Percentiles rank a stretch among this genome's conserved stretches.
Evolutionary conservation across 2,797 vertebrate genomes (phyloP).

Genomic region (Labroides dimidiatus): DNA sequence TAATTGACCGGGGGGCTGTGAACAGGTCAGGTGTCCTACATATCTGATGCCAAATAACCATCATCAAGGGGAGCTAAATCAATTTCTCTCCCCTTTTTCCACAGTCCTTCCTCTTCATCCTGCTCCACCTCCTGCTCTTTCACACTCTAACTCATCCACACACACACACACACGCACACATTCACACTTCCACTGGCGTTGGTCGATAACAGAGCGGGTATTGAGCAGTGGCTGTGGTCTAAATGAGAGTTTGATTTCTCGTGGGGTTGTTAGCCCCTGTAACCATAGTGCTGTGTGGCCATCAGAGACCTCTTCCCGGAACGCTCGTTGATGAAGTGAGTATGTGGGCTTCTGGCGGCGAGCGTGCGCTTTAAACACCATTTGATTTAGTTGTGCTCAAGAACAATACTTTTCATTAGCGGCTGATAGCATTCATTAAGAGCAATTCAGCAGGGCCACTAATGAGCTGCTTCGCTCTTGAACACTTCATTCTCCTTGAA

Average conservation of each 20-base stretch:
- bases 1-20: slow-evolving; percentile 45
- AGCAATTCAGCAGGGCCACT: slow-evolving; percentile 49
- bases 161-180: slow-evolving; percentile 29
- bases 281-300: slow-evolving; percentile 58
- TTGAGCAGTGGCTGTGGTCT: slow-evolving; percentile 67
- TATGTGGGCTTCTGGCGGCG: slow-evolving; percentile 1
- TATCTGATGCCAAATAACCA: slow-evolving; percentile 51
- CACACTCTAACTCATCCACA: slow-evolving; percentile 22
- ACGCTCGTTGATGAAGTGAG: slow-evolving; percentile 52
- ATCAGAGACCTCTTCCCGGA: slow-evolving; percentile 61
- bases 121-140: slow-evolving; percentile 36
- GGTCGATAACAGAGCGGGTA: slow-evolving; percentile 67
- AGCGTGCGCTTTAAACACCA: slow-evolving; percentile 55
- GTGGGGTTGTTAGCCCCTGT: slow-evolving; percentile 53
- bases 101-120: slow-evolving; percentile 35
- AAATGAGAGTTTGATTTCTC: slow-evolving; percentile 81
- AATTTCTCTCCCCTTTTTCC: slow-evolving; percentile 32
- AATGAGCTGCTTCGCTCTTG: slow-evolving; percentile 61
- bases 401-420: slow-evolving; percentile 77
- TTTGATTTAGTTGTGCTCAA: slow-evolving; percentile 69
- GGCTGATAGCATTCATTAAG: slow-evolving; percentile 70
- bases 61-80: slow-evolving; percentile 60
- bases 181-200: slow-evolving; percentile 16
- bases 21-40: slow-evolving; percentile 56
- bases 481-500: slow-evolving; percentile 56